Conservation (phyloP, 1,140 invertebrate species). For the Apolygus lucorum region DNA sequence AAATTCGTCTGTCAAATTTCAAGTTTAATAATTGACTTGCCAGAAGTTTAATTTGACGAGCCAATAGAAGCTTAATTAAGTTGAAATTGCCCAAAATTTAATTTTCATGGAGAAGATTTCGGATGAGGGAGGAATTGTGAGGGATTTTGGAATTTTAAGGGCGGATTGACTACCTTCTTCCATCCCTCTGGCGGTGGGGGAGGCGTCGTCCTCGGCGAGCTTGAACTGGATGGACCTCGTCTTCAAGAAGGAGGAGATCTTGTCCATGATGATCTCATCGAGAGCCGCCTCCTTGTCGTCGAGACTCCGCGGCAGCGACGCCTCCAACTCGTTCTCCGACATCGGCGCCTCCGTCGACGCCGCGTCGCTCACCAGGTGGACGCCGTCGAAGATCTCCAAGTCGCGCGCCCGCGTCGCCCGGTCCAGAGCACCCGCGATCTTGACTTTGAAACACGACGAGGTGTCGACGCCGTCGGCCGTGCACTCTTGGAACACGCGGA, state of each 20-base stretch:
- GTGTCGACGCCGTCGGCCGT: slow-evolving; percentile 49
- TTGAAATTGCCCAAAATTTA: too few relatives aligned
- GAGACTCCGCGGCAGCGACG: slow-evolving; percentile 55
- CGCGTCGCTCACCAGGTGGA: slow-evolving; percentile 54
- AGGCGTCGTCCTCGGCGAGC: slow-evolving; percentile 22
- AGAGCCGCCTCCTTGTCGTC: slow-evolving; percentile 61
- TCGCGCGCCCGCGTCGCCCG: slow-evolving; percentile 53
- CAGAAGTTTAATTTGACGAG: too few relatives aligned
- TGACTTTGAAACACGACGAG: slow-evolving; percentile 64
- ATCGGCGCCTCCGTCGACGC: slow-evolving; percentile 38
- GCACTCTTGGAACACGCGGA: slow-evolving; percentile 65
- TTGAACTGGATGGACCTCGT: slow-evolving; percentile 60
- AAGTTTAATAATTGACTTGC: too few relatives aligned
- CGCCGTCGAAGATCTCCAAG: slow-evolving; percentile 56
- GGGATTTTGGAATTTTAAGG: too few relatives aligned
- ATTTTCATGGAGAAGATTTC: too few relatives aligned
- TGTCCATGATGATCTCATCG: slow-evolving; percentile 61
- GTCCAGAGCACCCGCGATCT: slow-evolving; percentile 61
- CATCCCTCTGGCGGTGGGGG: not conserved
- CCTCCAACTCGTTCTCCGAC: slow-evolving; percentile 52
- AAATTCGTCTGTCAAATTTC: too few relatives aligned
- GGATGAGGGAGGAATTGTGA: too few relatives aligned
- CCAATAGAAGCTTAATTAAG: too few relatives aligned
- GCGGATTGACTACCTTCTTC: slow-evolving; percentile 23
- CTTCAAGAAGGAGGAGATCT: slow-evolving; percentile 59